phyloP scores from a whole-genome alignment of 2,113 vertebrate genomes.

The Malurus alboscapulatus region DNA sequence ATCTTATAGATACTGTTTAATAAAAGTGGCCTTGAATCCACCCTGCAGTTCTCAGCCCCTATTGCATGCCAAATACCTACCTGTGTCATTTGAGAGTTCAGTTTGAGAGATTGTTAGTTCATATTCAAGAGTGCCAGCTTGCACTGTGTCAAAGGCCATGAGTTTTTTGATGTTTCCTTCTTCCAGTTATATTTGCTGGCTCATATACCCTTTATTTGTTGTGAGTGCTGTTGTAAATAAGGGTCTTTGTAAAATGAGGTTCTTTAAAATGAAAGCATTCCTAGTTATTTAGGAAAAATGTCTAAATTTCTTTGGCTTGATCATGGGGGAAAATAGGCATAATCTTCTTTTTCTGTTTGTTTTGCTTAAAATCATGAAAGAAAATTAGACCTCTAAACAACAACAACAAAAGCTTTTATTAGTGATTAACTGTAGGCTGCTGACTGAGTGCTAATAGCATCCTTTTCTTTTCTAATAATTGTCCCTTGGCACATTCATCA shows the following conservation, averaged over 20 bases:
- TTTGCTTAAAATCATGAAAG: neutral
- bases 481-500: conserved; percentile 50
- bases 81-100: neutral
- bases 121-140: neutral
- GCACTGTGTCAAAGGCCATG: neutral
- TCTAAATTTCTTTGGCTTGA: neutral
- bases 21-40: neutral
- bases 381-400: neutral
- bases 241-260: neutral
- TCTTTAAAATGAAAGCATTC: neutral
- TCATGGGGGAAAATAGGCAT: neutral
- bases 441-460: neutral
- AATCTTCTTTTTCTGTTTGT: neutral
- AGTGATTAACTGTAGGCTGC: neutral
- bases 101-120: neutral
- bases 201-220: neutral
- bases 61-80: neutral
- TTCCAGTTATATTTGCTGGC: neutral
- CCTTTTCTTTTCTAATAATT: conserved; percentile 32
- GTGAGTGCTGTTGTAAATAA: neutral
- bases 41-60: neutral
- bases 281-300: neutral
- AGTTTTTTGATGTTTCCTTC: neutral
- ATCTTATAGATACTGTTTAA: neutral
- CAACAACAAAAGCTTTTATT: conserved; percentile 42